phyloP scores from a whole-genome alignment of 2,888 invertebrate genomes.

The Hyposoter dolosus region DNA sequence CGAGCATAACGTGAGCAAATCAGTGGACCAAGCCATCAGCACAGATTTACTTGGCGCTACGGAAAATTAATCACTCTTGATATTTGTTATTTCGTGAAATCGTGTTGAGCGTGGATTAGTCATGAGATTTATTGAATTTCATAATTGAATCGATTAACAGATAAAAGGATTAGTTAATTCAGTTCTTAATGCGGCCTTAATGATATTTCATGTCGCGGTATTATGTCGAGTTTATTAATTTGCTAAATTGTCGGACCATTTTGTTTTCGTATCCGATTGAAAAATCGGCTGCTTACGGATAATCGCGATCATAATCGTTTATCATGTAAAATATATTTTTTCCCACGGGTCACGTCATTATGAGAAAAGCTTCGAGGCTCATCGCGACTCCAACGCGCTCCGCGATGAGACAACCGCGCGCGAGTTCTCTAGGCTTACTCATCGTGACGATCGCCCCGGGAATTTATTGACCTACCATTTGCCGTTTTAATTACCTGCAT shows the following conservation, averaged over 20 bases:
- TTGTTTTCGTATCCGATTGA: background rate
- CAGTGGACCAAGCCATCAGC: constrained; percentile 24
- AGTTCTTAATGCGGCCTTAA: background rate
- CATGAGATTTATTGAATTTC: constrained; percentile 43
- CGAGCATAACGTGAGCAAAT: constrained; percentile 13
- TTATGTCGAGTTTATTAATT: constrained; percentile 32
- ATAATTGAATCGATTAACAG: constrained; percentile 49
- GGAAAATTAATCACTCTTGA: constrained; percentile 51
- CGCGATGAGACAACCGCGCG: background rate
- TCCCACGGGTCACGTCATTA: constrained; percentile 61
- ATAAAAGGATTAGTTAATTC: constrained; percentile 48
- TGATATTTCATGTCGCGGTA: background rate
- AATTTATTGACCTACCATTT: constrained; percentile 79
- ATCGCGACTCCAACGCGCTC: constrained; percentile 10
- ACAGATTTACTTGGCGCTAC: constrained; percentile 39
- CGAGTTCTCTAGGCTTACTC: constrained; percentile 36
- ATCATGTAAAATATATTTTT: constrained; percentile 45
- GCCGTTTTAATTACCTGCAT: constrained; percentile 78
- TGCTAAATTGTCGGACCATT: constrained; percentile 21
- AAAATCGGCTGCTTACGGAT: background rate
- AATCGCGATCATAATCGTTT: background rate
- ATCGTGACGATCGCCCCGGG: constrained; percentile 68
- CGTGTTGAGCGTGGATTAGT: constrained; percentile 12
- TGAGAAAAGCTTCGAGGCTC: constrained; percentile 36
- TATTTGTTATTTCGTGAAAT: constrained; percentile 4